A percentile compares a stretch with the other conserved stretches of the same genome.
phyloP scores from a whole-genome alignment of 1,140 invertebrate genomes.

The Caenorhabditis briggsae region DNA sequence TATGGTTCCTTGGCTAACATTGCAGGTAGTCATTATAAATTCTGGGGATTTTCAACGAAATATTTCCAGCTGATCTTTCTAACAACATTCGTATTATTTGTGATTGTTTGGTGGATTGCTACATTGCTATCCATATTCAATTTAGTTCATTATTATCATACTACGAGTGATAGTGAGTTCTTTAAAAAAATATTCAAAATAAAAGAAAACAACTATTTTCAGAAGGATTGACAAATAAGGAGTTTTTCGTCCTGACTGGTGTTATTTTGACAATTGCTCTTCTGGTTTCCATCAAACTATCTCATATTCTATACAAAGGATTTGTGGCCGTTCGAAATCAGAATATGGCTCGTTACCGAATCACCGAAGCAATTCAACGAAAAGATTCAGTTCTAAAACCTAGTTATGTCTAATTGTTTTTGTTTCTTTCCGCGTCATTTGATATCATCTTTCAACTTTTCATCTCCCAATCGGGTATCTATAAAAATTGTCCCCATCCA shows the following conservation, averaged over 20 bases:
- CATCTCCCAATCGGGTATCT: conserved; percentile 4
- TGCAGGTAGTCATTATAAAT: background rate
- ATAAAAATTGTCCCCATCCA: conserved; percentile 16
- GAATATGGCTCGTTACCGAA: conserved; percentile 23
- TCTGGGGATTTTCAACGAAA: background rate
- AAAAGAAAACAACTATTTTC: background rate
- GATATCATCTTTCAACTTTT: conserved; percentile 38
- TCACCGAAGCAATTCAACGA: conserved; percentile 10
- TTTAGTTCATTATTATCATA: conserved; percentile 45
- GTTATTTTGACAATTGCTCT: conserved; percentile 5
- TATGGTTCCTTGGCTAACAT: conserved; percentile 44
- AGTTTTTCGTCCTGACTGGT: conserved; percentile 27
- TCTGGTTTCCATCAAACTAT: conserved; percentile 13
- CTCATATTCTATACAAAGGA: conserved; percentile 28
- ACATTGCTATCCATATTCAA: conserved; percentile 30
- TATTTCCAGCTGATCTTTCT: conserved; percentile 19
- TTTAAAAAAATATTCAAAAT: background rate
- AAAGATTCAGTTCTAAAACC: conserved; percentile 27
- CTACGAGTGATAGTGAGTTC: conserved; percentile 10
- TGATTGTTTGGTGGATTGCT: conserved; percentile 42
- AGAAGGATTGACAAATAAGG: conserved; percentile 26
- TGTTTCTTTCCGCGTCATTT: background rate
- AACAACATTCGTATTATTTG: conserved; percentile 31
- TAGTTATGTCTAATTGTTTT: conserved; percentile 7
- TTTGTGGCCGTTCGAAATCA: background rate